Evolutionary conservation across 2,888 invertebrate species (phyloP).

Genomic region (Parnassius smintheus): DNA sequence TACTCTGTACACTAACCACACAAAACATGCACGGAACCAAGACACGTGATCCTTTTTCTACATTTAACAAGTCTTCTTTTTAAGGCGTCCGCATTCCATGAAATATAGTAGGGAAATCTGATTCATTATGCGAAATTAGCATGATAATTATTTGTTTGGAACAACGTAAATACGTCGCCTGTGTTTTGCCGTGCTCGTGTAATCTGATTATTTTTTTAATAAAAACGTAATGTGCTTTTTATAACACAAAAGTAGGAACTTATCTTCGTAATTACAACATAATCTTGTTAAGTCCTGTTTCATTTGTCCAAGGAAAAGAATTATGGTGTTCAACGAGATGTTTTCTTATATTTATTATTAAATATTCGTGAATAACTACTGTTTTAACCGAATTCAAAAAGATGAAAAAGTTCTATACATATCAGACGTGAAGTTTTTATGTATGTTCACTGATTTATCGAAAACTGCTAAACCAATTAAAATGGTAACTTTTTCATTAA

Average conservation of each 20-base stretch:
- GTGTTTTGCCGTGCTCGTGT: slow-evolving; percentile 36
- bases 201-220: slow-evolving; percentile 40
- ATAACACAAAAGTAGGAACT: slow-evolving; percentile 19
- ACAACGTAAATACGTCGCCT: slow-evolving; percentile 46
- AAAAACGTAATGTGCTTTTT: slow-evolving; percentile 28
- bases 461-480: no score
- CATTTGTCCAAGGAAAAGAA: slow-evolving; percentile 14
- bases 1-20: no score
- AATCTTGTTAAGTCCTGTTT: slow-evolving; percentile 23
- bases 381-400: no score
- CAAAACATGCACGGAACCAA: not conserved
- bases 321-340: slow-evolving; percentile 6
- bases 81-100: slow-evolving; percentile 43
- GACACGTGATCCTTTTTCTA: slow-evolving; percentile 38
- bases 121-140: slow-evolving; percentile 59
- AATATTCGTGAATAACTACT: no score
- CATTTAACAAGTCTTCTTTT: slow-evolving; percentile 45
- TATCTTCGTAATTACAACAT: slow-evolving; percentile 23
- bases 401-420: no score
- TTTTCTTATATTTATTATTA: not conserved
- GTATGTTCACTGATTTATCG: no score
- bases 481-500: no score
- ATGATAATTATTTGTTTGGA: slow-evolving; percentile 58
- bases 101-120: slow-evolving; percentile 54
- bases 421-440: no score